Conservation (phyloP, 1,140 invertebrate genomes). For the Danaus plexippus region DNA sequence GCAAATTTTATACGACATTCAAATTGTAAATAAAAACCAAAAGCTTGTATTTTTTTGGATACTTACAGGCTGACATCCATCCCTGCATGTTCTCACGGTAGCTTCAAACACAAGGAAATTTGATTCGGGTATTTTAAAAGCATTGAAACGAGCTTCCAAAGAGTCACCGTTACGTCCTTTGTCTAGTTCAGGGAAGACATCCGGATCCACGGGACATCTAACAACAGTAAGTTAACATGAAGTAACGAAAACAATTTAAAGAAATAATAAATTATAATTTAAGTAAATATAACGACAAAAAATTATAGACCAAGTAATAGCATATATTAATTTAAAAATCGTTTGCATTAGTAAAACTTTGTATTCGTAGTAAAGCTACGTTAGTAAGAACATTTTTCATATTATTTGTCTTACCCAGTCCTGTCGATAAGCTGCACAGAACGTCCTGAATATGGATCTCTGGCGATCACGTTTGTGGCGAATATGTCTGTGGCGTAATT, state of each 20-base stretch:
- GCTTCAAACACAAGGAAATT: conserved; percentile 95
- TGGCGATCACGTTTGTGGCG: conserved; percentile 92
- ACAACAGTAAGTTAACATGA: conserved; percentile 12
- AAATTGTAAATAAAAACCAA: no score
- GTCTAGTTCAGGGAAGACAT: conserved; percentile 92
- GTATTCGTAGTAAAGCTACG: no score
- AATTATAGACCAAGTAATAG: not conserved
- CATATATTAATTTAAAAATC: not conserved
- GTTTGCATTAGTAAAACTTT: no score
- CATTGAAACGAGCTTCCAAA: conserved; percentile 91
- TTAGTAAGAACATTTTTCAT: not conserved
- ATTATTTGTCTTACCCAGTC: conserved; percentile 78
- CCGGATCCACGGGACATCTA: conserved; percentile 92
- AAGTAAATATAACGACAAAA: no score
- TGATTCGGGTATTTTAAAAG: conserved; percentile 95
- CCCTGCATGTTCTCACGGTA: conserved; percentile 88
- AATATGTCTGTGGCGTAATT: conserved; percentile 92
- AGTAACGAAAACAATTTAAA: not conserved
- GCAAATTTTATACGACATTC: no score
- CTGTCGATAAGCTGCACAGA: conserved; percentile 92
- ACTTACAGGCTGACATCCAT: conserved; percentile 87
- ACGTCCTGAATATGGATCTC: conserved; percentile 92
- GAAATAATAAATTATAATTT: not conserved
- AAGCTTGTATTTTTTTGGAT: not conserved
- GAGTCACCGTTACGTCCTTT: conserved; percentile 88